Evolutionary conservation across 2,888 invertebrate genomes (phyloP).

Genomic region (Mythimna ferrago): DNA sequence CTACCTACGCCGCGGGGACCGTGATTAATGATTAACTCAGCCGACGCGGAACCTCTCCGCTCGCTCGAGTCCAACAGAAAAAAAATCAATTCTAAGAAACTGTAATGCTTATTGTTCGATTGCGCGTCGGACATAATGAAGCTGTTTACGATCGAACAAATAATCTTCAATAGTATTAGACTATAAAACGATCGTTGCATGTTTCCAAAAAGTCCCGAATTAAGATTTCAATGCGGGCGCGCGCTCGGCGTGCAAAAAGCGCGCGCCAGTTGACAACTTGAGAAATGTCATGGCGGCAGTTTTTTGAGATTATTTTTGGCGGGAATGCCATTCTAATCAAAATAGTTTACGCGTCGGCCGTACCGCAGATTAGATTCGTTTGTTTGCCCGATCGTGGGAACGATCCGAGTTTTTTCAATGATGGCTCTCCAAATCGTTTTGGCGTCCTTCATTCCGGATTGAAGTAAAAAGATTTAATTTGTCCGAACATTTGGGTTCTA

Average conservation of each 20-base stretch:
- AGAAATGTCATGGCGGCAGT: conserved; percentile 84
- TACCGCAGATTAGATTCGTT: conserved; percentile 72
- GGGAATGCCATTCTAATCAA: conserved; percentile 90
- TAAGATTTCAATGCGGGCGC: conserved; percentile 87
- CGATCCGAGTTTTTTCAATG: conserved; percentile 72
- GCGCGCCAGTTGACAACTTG: conserved; percentile 84
- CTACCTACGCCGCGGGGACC: conserved; percentile 73
- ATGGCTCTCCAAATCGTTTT: conserved; percentile 63
- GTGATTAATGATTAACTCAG: conserved; percentile 84
- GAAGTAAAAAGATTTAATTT: conserved; percentile 65
- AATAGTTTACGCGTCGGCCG: conserved; percentile 88
- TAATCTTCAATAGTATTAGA: conserved; percentile 78
- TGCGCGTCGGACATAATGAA: conserved; percentile 77
- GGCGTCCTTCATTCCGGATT: conserved; percentile 67
- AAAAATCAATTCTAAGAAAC: conserved; percentile 75
- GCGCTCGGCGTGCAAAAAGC: conserved; percentile 83
- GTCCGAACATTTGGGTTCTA: conserved; percentile 50
- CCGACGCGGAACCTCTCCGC: conserved; percentile 73
- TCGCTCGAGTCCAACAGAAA: conserved; percentile 65
- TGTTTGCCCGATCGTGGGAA: conserved; percentile 81
- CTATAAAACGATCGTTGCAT: conserved; percentile 79
- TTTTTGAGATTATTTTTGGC: conserved; percentile 83
- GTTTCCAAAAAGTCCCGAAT: conserved; percentile 80
- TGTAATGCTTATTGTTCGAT: conserved; percentile 64
- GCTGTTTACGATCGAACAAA: conserved; percentile 78